A percentile compares a stretch with the other conserved stretches of the same genome.
Evolutionary conservation across 2,113 vertebrate species (phyloP).

Genomic region (Upupa epops): DNA sequence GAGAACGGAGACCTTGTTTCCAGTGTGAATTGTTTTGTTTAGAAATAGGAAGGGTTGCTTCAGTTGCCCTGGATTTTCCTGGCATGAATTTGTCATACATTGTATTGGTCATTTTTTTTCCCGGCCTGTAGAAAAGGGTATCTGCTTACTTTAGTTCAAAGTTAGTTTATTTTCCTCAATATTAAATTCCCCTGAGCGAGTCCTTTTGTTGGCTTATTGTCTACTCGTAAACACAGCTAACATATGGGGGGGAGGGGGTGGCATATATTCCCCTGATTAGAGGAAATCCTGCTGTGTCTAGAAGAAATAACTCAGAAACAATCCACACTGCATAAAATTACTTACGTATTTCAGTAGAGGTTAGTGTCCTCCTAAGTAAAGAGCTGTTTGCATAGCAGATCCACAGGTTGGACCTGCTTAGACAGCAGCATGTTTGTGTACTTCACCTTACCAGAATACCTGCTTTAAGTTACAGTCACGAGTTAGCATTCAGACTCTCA

Average conservation of each 20-base stretch:
- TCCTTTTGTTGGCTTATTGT: not conserved
- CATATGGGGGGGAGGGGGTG: no score
- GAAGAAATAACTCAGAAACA: not conserved
- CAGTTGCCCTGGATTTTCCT: not conserved
- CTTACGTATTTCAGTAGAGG: not conserved
- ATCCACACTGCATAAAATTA: not conserved
- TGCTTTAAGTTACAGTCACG: constrained; percentile 13
- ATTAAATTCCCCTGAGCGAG: not conserved
- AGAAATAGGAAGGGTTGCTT: not conserved
- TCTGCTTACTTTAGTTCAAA: not conserved
- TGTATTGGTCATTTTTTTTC: not conserved
- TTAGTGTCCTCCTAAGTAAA: not conserved
- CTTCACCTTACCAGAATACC: constrained; percentile 33
- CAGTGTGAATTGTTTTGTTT: not conserved
- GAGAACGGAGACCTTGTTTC: not conserved
- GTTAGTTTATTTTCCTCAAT: not conserved
- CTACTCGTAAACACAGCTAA: not conserved
- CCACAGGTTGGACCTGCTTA: constrained; percentile 55
- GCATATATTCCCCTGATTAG: not conserved
- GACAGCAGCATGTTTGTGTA: constrained; percentile 28
- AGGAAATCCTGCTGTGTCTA: not conserved
- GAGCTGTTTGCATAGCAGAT: constrained; percentile 12
- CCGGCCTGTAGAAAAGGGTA: not conserved
- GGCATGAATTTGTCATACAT: not conserved
- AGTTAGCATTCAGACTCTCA: not conserved